Percentiles rank a stretch among this genome's conserved stretches.
phyloP scores from a whole-genome alignment of 23 tunicate species.

The Styela clava region DNA sequence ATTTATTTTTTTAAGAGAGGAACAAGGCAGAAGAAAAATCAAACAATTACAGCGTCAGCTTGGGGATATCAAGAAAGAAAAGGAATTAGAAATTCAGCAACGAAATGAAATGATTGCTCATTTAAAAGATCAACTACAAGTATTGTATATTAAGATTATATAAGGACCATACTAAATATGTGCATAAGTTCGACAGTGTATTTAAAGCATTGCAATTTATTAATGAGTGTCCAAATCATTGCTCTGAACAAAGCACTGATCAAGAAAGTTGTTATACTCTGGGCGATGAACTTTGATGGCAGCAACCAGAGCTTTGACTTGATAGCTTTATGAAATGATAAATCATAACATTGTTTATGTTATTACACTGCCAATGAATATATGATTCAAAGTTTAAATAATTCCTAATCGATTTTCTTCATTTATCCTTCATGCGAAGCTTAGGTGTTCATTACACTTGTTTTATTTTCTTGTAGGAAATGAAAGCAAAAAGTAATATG shows the following conservation, averaged over 20 bases:
- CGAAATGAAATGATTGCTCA: slow-evolving; percentile 99
- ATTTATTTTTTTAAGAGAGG: slow-evolving; percentile 34
- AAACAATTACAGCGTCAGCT: slow-evolving; percentile 77
- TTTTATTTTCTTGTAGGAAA: slow-evolving; percentile 33
- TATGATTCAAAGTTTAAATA: no score
- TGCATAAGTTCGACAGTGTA: neutral
- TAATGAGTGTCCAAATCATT: neutral
- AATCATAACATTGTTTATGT: no score
- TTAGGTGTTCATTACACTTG: no score
- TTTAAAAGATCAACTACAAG: slow-evolving; percentile 96
- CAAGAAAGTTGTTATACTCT: no score
- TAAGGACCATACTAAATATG: no score
- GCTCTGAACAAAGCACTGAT: no score
- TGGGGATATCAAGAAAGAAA: slow-evolving; percentile 73
- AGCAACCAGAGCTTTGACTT: no score
- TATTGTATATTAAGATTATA: neutral
- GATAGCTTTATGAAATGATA: no score
- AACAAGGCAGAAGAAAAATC: slow-evolving; percentile 78
- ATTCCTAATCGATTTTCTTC: no score
- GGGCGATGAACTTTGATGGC: no score
- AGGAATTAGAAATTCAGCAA: slow-evolving; percentile 85
- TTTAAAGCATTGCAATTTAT: neutral
- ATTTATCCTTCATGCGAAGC: no score
- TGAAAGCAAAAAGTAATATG: slow-evolving; percentile 95
- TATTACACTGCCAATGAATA: no score